phyloP scores from a whole-genome alignment of 2,888 invertebrate species.

The Yponomeuta malinellus region DNA sequence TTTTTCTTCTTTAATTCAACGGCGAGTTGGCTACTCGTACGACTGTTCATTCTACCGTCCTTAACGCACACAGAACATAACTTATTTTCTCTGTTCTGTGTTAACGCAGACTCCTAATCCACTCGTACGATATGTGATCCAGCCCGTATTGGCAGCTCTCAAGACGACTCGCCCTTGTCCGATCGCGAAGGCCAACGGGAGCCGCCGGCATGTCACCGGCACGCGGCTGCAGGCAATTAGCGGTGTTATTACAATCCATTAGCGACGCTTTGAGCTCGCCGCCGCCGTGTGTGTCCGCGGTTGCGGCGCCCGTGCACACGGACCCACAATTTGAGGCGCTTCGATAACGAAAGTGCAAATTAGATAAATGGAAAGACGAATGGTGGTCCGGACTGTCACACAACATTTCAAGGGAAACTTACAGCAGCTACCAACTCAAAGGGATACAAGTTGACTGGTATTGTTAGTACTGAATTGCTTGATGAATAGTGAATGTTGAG shows the following conservation, averaged over 20 bases:
- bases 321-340: not conserved
- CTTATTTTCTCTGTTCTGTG: no score
- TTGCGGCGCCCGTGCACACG: not conserved
- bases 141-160: no score
- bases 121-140: no score
- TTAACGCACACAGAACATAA: no score
- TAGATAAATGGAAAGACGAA: not conserved
- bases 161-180: conserved; percentile 19
- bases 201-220: not conserved
- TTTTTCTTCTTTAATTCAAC: no score
- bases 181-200: conserved; percentile 24
- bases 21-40: no score
- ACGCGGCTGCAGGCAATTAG: conserved; percentile 4
- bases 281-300: conserved; percentile 8
- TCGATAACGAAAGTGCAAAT: not conserved
- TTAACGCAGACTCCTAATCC: no score
- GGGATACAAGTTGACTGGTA: no score
- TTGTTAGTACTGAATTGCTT: no score
- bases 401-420: not conserved
- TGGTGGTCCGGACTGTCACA: not conserved
- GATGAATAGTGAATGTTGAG: no score
- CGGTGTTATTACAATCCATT: conserved; percentile 5
- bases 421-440: not conserved
- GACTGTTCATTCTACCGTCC: no score
- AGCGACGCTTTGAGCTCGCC: conserved; percentile 5